Base-by-base conservation (phyloP, 2,113 vertebrate genomes). In the Sisor rabdophorus region DNA sequence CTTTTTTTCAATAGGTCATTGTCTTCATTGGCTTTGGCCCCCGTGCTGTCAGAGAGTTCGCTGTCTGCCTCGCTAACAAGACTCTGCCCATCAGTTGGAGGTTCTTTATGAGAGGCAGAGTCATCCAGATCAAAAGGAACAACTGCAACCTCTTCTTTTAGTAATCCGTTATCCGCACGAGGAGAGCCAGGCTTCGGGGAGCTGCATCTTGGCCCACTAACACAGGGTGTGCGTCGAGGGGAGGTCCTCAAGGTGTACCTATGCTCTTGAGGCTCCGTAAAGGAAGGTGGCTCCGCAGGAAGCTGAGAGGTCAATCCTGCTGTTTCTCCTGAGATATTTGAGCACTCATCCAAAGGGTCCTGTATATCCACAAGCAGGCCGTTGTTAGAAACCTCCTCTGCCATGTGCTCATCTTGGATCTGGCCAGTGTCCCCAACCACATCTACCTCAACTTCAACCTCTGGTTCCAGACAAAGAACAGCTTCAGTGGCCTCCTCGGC, bases 191-290 rank as follows among this genome's bases (percentile, higher is more conserved):
- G 91, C 90, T 95, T 97, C 78, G 91, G 89, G 85, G 93, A 92
- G 86, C 94, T 93, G 59, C 88, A 86, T 89, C 91, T 95, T 82
- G 50, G 67, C 60, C 80, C 76, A n/a, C 88, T 86, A 75, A 91
- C 83, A 73, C 90, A 91, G 73, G 89, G 87, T 2, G 91, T 92
- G 88, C 93, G 94, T 85, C 95, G 91, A 52, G 96, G 97, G 74
- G 95, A 96, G 89, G 96, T 96, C 93, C 96, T 94, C 87, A 98
- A 87, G 8, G 95, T 96, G 60, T 98, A 98, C 84, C 96, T 93
- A 89, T 98, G 96, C 90, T 98, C 97, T 78, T 98, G 94, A 83
- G 95, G 94, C 88, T 99, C 96, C 3, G 91, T 91, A 76, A 95
- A 80, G 84, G 93, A 93, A 77, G 92, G 89, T 82, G 90, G 88